Base-by-base conservation (phyloP, 2,888 invertebrate genomes). In the Limenitis camilla region DNA sequence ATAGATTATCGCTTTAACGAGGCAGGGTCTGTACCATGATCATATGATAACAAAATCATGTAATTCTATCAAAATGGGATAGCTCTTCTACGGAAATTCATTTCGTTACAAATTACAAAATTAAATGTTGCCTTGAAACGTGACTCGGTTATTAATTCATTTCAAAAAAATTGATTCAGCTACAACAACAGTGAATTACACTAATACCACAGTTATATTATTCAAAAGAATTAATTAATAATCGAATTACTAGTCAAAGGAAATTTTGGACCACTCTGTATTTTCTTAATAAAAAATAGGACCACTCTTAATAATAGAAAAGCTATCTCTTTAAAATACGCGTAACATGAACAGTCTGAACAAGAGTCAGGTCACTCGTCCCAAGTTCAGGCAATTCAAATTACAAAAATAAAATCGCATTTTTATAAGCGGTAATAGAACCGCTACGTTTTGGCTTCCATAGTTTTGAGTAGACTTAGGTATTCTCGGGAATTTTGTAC, bases 1-100 rank as follows among this genome's bases (percentile, higher is more conserved):
- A 75, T 80, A 80, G 74, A 70, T 76, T 80, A 83, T 82, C 74
- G 84, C 85, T 85, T 85, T 76, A 83, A 84, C 81, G 81, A 85
- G 78, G 85, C 86, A 87, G 86, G 86, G 86, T 86, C 81, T 76
- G 73, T 78, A 82, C 76, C 79, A 81, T 77, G 79, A 81, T 79
- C 81, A 76, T 74, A 74, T 76, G 33, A 29, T 32, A 40, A 44
- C 72, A 74, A 76, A 50, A 40, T 30, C 38, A 47, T 49, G 36
- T 52, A 51, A 40, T 29, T 47, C 28, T 66, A 63, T 65, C 61
- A 69, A 64, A 68, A 67, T 65, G 78, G 67, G 82, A 81, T 83
- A 81, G 81, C 80, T 83, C 70, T 78, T 79, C 76, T 76, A 71
- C 33, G 6, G 11, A 32, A 45, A 33, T 29, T 38, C 45, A 30